Percentiles rank a stretch among this genome's conserved stretches.
These are phyloP conservation scores for Macaria notata DNA, from an alignment of 2,888 invertebrate species.

Conservation along the genomic window DNA sequence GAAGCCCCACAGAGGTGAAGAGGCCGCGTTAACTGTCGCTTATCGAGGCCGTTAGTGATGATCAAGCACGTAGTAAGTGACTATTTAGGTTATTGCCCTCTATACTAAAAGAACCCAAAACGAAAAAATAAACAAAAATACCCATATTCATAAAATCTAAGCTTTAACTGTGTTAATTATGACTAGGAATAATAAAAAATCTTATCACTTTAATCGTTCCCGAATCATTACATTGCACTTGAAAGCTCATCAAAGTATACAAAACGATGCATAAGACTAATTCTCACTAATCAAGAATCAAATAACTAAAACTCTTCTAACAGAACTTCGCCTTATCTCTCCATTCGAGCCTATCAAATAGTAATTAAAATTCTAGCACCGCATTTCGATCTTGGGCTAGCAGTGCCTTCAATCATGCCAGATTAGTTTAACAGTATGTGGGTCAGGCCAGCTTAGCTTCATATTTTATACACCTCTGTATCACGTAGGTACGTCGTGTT, in stretches of 20 bases:
- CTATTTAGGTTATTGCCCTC: slow-evolving; percentile 5
- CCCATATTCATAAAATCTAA: no score
- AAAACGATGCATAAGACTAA: no score
- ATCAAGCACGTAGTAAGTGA: slow-evolving; percentile 15
- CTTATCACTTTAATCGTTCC: no score
- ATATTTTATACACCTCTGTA: slow-evolving; percentile 41
- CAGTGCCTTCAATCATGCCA: slow-evolving; percentile 54
- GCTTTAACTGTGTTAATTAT: no score
- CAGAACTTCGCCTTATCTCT: slow-evolving; percentile 2
- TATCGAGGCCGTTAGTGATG: slow-evolving; percentile 10
- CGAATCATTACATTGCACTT: no score
- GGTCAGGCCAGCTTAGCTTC: slow-evolving; percentile 58
- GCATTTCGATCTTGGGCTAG: slow-evolving; percentile 52
- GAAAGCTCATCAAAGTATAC: no score
- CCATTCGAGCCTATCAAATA: slow-evolving; percentile 43
- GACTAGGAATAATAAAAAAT: no score
- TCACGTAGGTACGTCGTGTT: slow-evolving; percentile 14
- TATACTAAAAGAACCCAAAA: neutral
- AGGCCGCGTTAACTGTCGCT: slow-evolving; percentile 36
- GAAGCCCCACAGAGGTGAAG: slow-evolving; percentile 45
- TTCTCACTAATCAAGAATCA: no score
- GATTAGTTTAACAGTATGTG: slow-evolving; percentile 59
- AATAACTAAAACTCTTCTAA: no score
- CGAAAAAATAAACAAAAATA: no score
- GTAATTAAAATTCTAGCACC: slow-evolving; percentile 64